Evolutionary conservation across 2,113 vertebrate genomes (phyloP).

Genomic region (Papio anubis): DNA sequence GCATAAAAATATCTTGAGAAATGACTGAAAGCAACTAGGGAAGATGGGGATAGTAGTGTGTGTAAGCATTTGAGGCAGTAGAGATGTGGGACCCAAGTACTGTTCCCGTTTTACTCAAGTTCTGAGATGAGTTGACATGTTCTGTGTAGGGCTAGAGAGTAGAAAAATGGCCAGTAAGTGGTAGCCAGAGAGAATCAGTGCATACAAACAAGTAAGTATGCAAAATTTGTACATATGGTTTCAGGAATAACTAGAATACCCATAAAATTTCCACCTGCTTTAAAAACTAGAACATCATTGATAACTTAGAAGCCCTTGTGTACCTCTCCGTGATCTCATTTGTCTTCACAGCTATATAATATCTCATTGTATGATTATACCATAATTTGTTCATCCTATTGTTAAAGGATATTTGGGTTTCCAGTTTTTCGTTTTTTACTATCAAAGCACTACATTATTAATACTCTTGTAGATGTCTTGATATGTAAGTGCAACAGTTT

Average conservation of each 20-base stretch:
- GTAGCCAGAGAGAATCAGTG: background rate
- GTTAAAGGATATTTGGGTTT: background rate
- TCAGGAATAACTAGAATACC: background rate
- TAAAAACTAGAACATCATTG: background rate
- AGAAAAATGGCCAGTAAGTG: background rate
- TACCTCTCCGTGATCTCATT: background rate
- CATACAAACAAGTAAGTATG: background rate
- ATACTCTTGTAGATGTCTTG: background rate
- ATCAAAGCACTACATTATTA: background rate
- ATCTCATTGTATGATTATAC: background rate
- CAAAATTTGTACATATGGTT: background rate
- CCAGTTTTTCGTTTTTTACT: background rate
- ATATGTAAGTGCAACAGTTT: background rate
- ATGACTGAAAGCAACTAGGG: background rate
- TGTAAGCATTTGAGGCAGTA: background rate
- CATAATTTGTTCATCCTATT: background rate
- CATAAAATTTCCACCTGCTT: background rate
- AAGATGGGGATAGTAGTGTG: background rate
- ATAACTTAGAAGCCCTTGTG: background rate
- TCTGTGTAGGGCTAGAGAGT: background rate
- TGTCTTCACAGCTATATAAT: background rate
- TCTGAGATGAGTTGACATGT: background rate
- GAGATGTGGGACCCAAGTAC: background rate
- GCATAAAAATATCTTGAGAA: background rate
- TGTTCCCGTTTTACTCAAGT: background rate